Conservation (phyloP, 1,140 invertebrate genomes). For the Mesaphorura yosii region DNA sequence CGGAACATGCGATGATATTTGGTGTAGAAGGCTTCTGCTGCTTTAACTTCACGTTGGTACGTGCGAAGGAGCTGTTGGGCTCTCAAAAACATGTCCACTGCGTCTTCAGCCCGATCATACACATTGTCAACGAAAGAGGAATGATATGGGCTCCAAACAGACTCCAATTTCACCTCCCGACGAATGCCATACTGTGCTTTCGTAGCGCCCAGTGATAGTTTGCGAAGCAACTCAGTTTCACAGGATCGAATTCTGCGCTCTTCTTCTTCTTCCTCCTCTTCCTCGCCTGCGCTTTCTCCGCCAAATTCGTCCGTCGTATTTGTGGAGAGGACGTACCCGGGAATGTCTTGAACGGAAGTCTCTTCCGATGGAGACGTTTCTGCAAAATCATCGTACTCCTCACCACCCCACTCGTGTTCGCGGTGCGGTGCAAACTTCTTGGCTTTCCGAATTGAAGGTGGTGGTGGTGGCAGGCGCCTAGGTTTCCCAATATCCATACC, state of each 20-base stretch:
- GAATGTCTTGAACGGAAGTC: not conserved
- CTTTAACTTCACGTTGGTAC: not conserved
- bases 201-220: not conserved
- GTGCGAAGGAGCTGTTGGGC: not conserved
- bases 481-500: not conserved
- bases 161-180: slow-evolving; percentile 7
- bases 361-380: not conserved
- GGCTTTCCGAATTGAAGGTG: not conserved
- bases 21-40: not conserved
- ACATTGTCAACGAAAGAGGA: slow-evolving; percentile 13
- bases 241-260: not conserved
- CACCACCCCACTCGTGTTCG: not conserved
- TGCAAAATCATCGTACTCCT: not conserved
- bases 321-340: not conserved
- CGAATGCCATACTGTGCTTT: slow-evolving; percentile 16
- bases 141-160: slow-evolving; percentile 13
- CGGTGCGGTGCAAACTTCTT: not conserved
- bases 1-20: too few species aligned
- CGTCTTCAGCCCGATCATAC: slow-evolving; percentile 3
- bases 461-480: not conserved
- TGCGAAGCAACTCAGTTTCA: not conserved
- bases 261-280: slow-evolving; percentile 1
- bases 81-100: not conserved
- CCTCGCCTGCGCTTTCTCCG: not conserved
- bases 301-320: not conserved